Conservation (phyloP, 2,797 vertebrate species). For the Sebastes goodei region DNA sequence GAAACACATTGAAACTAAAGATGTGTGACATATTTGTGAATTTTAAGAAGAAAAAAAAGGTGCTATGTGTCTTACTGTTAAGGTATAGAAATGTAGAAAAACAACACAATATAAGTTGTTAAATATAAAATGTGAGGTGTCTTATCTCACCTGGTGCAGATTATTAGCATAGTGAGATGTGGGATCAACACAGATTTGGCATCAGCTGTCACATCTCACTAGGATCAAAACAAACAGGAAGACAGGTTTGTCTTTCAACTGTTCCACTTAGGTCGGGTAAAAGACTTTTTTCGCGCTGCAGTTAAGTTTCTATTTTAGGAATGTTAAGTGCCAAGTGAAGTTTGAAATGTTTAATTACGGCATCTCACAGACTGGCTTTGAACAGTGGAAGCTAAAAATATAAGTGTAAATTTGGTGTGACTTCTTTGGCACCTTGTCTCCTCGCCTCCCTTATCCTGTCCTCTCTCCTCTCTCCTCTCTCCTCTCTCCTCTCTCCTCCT, state of each 20-base stretch:
- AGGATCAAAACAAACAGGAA: constrained; percentile 45
- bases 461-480: not conserved
- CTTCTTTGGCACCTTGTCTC: constrained; percentile 10
- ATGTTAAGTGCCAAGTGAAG: constrained; percentile 27
- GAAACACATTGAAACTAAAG: not conserved
- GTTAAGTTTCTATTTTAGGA: constrained; percentile 53
- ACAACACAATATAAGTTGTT: not conserved
- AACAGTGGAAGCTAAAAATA: constrained; percentile 51
- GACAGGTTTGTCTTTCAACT: constrained; percentile 41
- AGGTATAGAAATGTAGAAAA: not conserved
- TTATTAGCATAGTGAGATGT: constrained; percentile 3
- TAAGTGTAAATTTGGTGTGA: constrained; percentile 16
- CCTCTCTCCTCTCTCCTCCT: not conserved
- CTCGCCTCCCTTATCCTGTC: constrained; percentile 1
- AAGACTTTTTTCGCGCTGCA: constrained; percentile 18
- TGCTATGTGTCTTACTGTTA: not conserved
- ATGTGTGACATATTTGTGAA: not conserved
- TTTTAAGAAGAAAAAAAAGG: not conserved
- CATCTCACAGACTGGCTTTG: constrained; percentile 30
- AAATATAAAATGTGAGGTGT: not conserved
- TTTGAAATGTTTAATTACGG: constrained; percentile 57
- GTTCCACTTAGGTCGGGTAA: constrained; percentile 9
- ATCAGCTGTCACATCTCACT: constrained; percentile 30
- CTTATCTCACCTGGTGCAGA: not conserved
- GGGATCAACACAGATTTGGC: not conserved